Evolutionary conservation across 2,888 invertebrate genomes (phyloP), one percentile per base, ranked within the genome.

Genomic region (Trichopria drosophilae): DNA sequence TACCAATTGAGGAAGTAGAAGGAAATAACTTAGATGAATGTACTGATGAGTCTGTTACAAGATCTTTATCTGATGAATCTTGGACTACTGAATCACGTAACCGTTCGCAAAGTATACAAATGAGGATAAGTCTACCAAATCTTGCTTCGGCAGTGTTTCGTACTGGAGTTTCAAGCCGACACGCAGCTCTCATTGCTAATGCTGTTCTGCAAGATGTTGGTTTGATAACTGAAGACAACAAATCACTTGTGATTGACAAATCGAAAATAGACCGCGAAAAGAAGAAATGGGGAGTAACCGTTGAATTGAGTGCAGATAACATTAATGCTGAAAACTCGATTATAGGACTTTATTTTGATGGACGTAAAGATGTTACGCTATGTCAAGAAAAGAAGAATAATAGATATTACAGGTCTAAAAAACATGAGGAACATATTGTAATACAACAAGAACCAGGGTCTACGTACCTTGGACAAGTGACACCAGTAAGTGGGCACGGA

Each of bases 321-420:
- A n/a, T n/a, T n/a, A n/a, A n/a, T n/a, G n/a, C n/a, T n/a, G n/a
- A n/a, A n/a, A n/a, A n/a, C n/a, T n/a, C n/a, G n/a, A n/a, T n/a
- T n/a, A n/a, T 15, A 39, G 36, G 29, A 20, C 6, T 49, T 12
- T 61, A 59, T 34, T 61, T 63, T 46, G 60, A 63, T 42, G 60
- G 59, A 9, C 45, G 59, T 16, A 63, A 63, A 45, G 60, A 61
- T 32, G 50, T 51, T 29, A 61, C 61, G 9, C 32, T 63, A 7
- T 18, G 51, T 22, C 28, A 23, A n/a, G 50, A 44, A 34, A 32
- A 34, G 29, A 9, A 26, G 29, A 29, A 29, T 10, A n/a, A 10
- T 16, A 40, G 29, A 16, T 40, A 40, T 40, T 40, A 26, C 10
- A 40, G 29, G 29, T 18, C 26, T 7, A 26, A 40, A 18, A 16